These are phyloP conservation scores for Centrocercus urophasianus DNA, from an alignment of 2,113 vertebrate species.

Conservation along the genomic window DNA sequence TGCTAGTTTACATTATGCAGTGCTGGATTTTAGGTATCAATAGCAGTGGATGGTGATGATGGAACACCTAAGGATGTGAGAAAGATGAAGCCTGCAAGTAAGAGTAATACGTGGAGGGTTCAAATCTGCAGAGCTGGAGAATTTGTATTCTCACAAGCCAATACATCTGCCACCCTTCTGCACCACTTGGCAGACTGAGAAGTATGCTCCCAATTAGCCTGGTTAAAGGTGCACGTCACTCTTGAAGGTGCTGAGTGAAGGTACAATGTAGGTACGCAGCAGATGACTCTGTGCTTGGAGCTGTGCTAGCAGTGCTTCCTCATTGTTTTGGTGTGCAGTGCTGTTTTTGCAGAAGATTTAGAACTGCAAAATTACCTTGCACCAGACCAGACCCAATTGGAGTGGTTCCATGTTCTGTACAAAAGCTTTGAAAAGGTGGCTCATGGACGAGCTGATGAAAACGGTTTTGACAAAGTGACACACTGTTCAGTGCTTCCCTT, in stretches of 20 bases:
- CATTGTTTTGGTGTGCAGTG: rapidly evolving
- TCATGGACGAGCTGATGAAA: not conserved
- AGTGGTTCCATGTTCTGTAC: not conserved
- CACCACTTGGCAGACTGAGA: not conserved
- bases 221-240: not conserved
- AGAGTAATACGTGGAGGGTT: not conserved
- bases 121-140: not conserved
- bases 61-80: not conserved
- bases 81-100: not conserved
- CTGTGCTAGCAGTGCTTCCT: not conserved
- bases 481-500: not conserved
- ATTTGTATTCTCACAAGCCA: not conserved
- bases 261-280: not conserved
- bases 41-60: not conserved
- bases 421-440: not conserved
- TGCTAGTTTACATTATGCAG: rapidly evolving
- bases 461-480: not conserved
- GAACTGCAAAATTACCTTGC: not conserved
- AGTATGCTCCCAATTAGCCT: not conserved
- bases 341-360: not conserved
- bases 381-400: not conserved
- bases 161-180: not conserved
- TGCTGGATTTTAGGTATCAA: not conserved
- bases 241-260: not conserved
- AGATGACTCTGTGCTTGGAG: rapidly evolving